phyloP scores from a whole-genome alignment of 2,888 invertebrate species.

The Pristionchus japonicus region DNA sequence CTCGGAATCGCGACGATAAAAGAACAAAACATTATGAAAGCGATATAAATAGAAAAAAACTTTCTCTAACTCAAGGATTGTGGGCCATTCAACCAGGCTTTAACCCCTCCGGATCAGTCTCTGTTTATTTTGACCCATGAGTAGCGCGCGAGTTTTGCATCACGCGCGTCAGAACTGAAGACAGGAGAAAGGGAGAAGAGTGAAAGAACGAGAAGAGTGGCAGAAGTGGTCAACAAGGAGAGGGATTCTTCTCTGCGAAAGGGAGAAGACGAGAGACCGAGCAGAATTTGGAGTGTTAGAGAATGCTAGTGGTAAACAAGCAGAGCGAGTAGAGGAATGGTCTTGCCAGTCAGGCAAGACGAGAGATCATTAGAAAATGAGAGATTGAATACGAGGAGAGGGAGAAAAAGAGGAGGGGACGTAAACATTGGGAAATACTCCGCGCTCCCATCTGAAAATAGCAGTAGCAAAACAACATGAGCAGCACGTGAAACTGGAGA shows the following conservation, averaged over 20 bases:
- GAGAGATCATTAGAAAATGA: too few species aligned
- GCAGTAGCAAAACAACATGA: background rate
- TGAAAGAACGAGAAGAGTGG: background rate
- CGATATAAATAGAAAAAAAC: too few species aligned
- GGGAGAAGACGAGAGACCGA: background rate
- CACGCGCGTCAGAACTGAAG: too few species aligned
- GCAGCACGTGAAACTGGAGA: background rate
- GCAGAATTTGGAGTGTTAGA: background rate
- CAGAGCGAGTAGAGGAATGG: background rate
- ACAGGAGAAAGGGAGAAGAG: background rate
- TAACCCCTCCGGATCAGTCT: too few species aligned
- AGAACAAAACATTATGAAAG: too few species aligned
- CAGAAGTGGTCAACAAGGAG: background rate
- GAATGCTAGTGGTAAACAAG: background rate
- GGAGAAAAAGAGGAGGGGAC: background rate
- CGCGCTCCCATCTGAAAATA: background rate
- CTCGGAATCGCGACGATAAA: too few species aligned
- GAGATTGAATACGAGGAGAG: background rate
- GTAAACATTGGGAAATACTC: background rate
- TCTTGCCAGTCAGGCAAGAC: too few species aligned
- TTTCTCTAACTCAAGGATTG: too few species aligned
- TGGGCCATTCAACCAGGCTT: too few species aligned
- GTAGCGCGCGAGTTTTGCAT: too few species aligned
- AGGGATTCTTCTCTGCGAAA: background rate
- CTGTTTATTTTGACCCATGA: too few species aligned